A percentile compares a stretch with the other conserved stretches of the same genome.
These are phyloP conservation scores for Pyxicephalus adspersus DNA, from an alignment of 2,113 vertebrate genomes.

Conservation along the genomic window DNA sequence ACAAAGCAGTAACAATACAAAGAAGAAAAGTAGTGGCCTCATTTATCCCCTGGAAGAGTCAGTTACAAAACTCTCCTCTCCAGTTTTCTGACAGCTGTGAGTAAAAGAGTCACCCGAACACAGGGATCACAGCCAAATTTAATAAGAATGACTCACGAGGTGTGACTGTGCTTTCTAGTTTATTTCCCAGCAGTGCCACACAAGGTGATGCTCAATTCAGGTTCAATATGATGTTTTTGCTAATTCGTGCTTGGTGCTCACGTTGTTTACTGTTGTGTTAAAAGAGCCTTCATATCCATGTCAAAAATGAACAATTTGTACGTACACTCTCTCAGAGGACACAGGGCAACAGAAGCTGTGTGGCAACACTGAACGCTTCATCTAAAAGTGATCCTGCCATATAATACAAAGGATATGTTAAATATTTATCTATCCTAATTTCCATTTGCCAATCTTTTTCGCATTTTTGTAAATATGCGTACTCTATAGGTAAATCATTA, in stretches of 20 bases:
- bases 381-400: no score
- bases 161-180: slow-evolving; percentile 27
- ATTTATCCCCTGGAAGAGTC: background rate
- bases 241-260: background rate
- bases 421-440: no score
- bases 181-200: background rate
- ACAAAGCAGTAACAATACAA: no score
- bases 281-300: background rate
- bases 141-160: slow-evolving; percentile 19
- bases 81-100: background rate
- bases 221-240: background rate
- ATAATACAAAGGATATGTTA: no score
- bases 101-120: slow-evolving; percentile 22
- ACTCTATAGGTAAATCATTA: no score
- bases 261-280: background rate
- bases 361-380: no score
- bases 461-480: no score
- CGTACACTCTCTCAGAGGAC: no score
- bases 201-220: slow-evolving; percentile 16
- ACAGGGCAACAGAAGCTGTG: no score
- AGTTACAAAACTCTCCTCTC: background rate
- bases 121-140: slow-evolving; percentile 19
- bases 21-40: background rate
- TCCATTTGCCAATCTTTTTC: no score
- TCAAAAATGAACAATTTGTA: no score